Conservation (phyloP, 2,113 vertebrate genomes). For the Pongo abelii region DNA sequence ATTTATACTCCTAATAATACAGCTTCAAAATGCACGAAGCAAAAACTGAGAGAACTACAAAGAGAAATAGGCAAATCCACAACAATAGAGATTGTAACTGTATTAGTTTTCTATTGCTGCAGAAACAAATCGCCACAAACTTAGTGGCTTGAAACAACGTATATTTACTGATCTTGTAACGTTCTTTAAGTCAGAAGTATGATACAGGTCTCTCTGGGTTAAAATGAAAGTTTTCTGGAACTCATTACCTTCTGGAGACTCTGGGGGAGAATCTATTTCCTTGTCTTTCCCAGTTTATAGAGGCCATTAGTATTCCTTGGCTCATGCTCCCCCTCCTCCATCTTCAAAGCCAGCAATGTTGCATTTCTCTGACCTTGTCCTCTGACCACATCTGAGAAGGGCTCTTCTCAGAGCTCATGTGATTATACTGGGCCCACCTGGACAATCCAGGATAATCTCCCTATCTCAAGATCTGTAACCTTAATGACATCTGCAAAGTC, state of each 20-base stretch:
- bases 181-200: background rate
- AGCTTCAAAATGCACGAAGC: background rate
- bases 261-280: background rate
- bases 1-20: background rate
- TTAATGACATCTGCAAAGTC: background rate
- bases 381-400: background rate
- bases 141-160: background rate
- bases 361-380: background rate
- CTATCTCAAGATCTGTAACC: background rate
- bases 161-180: background rate
- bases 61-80: background rate
- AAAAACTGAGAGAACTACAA: background rate
- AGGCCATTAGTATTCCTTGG: background rate
- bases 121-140: background rate
- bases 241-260: background rate
- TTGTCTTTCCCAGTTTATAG: background rate
- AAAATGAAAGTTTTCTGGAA: background rate
- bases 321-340: too few species aligned
- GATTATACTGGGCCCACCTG: background rate
- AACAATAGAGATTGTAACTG: background rate
- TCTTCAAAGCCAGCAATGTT: background rate
- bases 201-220: background rate
- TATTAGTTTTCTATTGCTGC: background rate
- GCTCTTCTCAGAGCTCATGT: background rate
- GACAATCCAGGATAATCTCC: background rate